Evolutionary conservation across 1,140 invertebrate species (phyloP).

Genomic region (Heterodera schachtii): DNA sequence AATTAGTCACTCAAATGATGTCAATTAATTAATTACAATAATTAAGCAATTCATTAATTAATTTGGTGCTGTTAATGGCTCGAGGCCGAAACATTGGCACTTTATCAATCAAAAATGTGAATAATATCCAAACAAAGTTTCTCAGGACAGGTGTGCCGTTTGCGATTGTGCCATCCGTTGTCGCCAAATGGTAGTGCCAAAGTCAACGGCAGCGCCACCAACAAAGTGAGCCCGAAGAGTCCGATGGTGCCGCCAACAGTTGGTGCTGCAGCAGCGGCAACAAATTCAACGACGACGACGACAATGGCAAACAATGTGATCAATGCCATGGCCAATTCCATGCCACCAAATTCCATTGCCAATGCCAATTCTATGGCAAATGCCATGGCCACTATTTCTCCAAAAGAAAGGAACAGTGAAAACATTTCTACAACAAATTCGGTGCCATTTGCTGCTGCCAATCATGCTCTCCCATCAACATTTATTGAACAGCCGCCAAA

Average conservation of each 20-base stretch:
- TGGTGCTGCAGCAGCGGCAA: background rate
- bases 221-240: slow-evolving; percentile 28
- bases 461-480: background rate
- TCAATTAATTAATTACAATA: no score
- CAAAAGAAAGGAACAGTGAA: no score
- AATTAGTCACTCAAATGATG: background rate
- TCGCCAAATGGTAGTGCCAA: background rate
- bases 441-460: background rate
- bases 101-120: background rate
- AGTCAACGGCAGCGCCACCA: background rate
- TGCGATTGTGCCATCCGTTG: background rate
- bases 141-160: slow-evolving; percentile 17
- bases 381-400: background rate
- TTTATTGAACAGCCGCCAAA: background rate
- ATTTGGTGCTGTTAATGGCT: background rate
- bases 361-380: background rate
- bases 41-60: background rate
- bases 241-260: slow-evolving; percentile 15
- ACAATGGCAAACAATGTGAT: background rate
- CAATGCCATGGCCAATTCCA: background rate
- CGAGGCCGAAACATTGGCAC: background rate
- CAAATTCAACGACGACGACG: background rate
- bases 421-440: no score
- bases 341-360: background rate
- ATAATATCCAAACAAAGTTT: background rate